phyloP scores from a whole-genome alignment of 1,140 invertebrate genomes.

The Lepidostoma basale region DNA sequence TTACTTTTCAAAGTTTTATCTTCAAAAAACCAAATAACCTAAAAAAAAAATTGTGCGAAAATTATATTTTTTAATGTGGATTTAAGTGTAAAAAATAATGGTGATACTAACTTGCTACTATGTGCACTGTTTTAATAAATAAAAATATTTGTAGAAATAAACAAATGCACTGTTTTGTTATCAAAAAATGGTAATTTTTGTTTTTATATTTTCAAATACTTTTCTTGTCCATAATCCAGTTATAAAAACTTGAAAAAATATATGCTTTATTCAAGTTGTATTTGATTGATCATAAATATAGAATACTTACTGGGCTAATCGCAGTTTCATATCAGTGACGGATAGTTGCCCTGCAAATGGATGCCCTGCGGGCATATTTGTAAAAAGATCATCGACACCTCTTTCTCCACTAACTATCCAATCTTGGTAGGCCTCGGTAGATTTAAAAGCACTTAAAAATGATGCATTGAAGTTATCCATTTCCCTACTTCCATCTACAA shows the following conservation, averaged over 20 bases:
- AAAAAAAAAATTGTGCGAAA: too few species aligned
- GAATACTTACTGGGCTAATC: slow-evolving; percentile 83
- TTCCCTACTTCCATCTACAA: slow-evolving; percentile 74
- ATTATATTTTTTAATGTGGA: too few species aligned
- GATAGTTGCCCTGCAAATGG: slow-evolving; percentile 91
- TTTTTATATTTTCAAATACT: too few species aligned
- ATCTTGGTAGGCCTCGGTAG: slow-evolving; percentile 85
- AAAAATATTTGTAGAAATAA: too few species aligned
- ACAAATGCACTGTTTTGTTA: too few species aligned
- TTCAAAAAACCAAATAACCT: too few species aligned
- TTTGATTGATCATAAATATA: not conserved
- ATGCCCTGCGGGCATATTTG: slow-evolving; percentile 77
- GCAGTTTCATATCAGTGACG: slow-evolving; percentile 91
- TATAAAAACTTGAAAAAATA: too few species aligned
- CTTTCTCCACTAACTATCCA: slow-evolving; percentile 75
- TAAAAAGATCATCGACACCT: slow-evolving; percentile 66
- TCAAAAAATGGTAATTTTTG: too few species aligned
- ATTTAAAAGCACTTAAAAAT: slow-evolving; percentile 86
- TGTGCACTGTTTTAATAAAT: too few species aligned
- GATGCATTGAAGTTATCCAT: slow-evolving; percentile 87
- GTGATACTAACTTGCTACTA: not conserved
- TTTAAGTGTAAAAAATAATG: not conserved
- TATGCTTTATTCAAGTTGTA: too few species aligned
- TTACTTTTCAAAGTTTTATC: too few species aligned
- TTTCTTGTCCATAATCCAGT: too few species aligned